phyloP scores from a whole-genome alignment of 1,140 invertebrate genomes.

The Oedothorax gibbosus region DNA sequence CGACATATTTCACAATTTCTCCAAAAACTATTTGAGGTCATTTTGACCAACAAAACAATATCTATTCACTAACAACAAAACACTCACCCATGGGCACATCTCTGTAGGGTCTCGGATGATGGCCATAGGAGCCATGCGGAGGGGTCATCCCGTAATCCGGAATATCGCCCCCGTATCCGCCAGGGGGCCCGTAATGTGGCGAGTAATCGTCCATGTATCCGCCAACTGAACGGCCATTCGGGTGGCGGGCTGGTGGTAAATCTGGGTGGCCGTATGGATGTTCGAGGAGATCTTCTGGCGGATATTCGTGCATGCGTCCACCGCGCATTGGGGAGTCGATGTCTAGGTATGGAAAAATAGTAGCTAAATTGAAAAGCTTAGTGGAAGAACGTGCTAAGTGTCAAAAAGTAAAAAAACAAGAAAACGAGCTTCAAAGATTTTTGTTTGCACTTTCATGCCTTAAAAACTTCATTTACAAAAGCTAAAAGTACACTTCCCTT shows the following conservation, averaged over 20 bases:
- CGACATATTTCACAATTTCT: too few relatives aligned
- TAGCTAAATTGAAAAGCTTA: background rate
- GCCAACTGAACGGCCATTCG: constrained; percentile 18
- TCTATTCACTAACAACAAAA: too few relatives aligned
- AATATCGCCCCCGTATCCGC: constrained; percentile 30
- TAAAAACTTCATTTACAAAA: too few relatives aligned
- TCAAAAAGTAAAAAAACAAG: background rate
- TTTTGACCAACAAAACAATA: too few relatives aligned
- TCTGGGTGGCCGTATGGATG: constrained; percentile 18
- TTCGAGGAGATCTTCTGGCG: constrained; percentile 28
- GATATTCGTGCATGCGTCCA: constrained; percentile 20
- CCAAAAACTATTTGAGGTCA: too few relatives aligned
- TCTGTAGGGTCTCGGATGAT: constrained; percentile 26
- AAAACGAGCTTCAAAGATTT: background rate
- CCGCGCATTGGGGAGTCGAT: constrained; percentile 8
- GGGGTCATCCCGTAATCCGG: constrained; percentile 48
- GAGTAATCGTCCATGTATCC: constrained; percentile 49
- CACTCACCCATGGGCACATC: constrained; percentile 40
- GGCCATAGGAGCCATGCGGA: constrained; percentile 32
- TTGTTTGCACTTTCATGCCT: too few relatives aligned
- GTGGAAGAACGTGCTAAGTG: background rate
- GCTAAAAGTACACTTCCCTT: too few relatives aligned
- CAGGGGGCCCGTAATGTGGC: constrained; percentile 39
- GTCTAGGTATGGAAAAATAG: background rate
- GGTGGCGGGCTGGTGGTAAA: background rate